Percentiles rank a stretch among this genome's conserved stretches.
Conservation (phyloP, 2,113 vertebrate genomes). For the Cyanoliseus patagonus region DNA sequence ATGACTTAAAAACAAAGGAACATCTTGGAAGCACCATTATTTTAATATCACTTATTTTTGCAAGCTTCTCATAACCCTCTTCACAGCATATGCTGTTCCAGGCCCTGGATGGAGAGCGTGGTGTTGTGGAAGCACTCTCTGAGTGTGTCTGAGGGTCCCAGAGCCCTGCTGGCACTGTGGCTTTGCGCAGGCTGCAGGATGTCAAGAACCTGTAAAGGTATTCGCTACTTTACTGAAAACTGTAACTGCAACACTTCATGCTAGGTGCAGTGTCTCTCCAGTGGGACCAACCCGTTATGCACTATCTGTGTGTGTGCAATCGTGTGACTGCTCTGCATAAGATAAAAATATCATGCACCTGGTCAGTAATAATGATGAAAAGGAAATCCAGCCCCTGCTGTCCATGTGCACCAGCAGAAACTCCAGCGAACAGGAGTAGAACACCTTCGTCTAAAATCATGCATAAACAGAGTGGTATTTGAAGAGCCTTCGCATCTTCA, state of each 20-base stretch:
- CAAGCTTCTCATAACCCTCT: background rate
- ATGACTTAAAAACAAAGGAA: background rate
- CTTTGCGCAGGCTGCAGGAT: background rate
- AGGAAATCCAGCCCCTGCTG: background rate
- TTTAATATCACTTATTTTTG: background rate
- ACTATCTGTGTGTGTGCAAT: accelerated
- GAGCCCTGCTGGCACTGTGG: background rate
- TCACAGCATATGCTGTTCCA: background rate
- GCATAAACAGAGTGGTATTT: background rate
- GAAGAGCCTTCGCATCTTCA: background rate
- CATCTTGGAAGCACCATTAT: background rate
- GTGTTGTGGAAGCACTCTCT: background rate
- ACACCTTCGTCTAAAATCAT: background rate
- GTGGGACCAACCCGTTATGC: background rate
- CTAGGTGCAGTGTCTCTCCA: background rate
- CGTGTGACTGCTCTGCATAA: background rate
- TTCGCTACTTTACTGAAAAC: background rate
- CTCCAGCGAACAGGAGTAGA: background rate
- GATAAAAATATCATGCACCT: background rate
- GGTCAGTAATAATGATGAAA: background rate
- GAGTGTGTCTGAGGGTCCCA: background rate
- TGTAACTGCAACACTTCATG: accelerated
- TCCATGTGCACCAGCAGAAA: background rate
- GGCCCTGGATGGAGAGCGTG: accelerated
- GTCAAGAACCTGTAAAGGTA: background rate